A percentile compares a stretch with the other conserved stretches of the same genome.
Evolutionary conservation across 2,113 vertebrate genomes (phyloP).

Genomic region (Antennarius striatus): DNA sequence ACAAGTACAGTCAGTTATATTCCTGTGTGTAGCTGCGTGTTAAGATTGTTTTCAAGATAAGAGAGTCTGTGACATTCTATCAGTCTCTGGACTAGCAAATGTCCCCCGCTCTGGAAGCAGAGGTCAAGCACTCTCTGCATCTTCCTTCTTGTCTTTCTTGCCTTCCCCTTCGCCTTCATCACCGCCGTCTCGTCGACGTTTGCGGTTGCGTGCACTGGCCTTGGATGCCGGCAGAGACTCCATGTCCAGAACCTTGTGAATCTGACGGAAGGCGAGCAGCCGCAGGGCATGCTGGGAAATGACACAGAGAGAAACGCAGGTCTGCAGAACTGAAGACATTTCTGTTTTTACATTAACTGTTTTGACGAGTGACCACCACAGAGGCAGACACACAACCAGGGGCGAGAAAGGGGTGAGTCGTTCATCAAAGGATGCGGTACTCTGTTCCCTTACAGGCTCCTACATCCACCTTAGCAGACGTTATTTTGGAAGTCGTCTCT

Average conservation of each 20-base stretch:
- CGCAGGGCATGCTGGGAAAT: slow-evolving; percentile 77
- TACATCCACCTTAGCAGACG: too few relatives aligned
- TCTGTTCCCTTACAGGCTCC: too few relatives aligned
- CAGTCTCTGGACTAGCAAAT: slow-evolving; percentile 50
- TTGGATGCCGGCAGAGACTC: slow-evolving; percentile 71
- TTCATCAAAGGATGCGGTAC: background rate
- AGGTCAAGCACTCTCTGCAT: slow-evolving; percentile 54
- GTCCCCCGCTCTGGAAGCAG: slow-evolving; percentile 11
- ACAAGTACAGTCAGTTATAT: slow-evolving; percentile 59
- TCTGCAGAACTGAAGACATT: background rate
- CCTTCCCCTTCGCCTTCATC: slow-evolving; percentile 69
- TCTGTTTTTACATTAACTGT: background rate
- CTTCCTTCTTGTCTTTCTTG: slow-evolving; percentile 76
- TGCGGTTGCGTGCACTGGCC: slow-evolving; percentile 72
- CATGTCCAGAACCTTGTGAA: slow-evolving; percentile 80
- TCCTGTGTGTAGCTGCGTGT: slow-evolving; percentile 55
- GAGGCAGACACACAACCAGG: background rate
- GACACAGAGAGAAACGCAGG: background rate
- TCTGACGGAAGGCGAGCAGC: slow-evolving; percentile 81
- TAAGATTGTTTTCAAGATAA: slow-evolving; percentile 58
- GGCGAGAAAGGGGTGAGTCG: background rate
- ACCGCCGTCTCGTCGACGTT: slow-evolving; percentile 68
- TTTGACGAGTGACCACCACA: background rate
- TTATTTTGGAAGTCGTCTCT: too few relatives aligned
- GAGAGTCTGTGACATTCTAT: slow-evolving; percentile 60